phyloP scores from a whole-genome alignment of 2,888 invertebrate genomes.

The Cantharis flavilabris region DNA sequence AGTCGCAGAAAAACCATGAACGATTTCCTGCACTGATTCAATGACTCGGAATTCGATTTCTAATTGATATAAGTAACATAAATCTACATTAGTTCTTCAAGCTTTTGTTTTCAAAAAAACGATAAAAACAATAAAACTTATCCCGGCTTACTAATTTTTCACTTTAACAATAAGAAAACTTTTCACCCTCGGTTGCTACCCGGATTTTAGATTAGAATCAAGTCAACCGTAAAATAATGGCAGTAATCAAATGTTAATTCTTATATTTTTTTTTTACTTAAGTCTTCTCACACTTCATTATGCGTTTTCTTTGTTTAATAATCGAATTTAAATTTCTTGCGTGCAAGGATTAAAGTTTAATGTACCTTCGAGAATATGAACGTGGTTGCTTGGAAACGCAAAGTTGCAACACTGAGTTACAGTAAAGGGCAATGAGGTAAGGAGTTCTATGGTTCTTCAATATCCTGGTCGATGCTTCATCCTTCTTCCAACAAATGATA shows the following conservation, averaged over 20 bases:
- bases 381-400: slow-evolving; percentile 21
- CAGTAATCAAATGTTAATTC: background rate
- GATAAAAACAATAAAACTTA: background rate
- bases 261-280: background rate
- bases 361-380: slow-evolving; percentile 18
- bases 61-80: background rate
- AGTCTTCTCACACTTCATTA: background rate
- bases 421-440: slow-evolving; percentile 14
- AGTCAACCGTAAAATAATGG: background rate
- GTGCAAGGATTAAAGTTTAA: slow-evolving; percentile 13
- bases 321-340: slow-evolving; percentile 8
- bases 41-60: background rate
- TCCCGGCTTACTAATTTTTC: background rate
- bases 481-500: slow-evolving; percentile 1
- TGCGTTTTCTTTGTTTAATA: slow-evolving; percentile 9
- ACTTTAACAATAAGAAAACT: background rate
- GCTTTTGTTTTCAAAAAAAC: background rate
- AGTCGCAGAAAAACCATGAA: background rate
- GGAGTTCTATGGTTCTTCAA: background rate
- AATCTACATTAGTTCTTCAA: background rate
- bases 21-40: background rate
- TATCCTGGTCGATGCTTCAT: slow-evolving; percentile 6
- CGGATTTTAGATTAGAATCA: background rate
- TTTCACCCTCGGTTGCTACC: background rate
- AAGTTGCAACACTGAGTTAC: slow-evolving; percentile 20